Evolutionary conservation across 2,888 invertebrate genomes (phyloP).

Genomic region (Cyclophora albipunctata): DNA sequence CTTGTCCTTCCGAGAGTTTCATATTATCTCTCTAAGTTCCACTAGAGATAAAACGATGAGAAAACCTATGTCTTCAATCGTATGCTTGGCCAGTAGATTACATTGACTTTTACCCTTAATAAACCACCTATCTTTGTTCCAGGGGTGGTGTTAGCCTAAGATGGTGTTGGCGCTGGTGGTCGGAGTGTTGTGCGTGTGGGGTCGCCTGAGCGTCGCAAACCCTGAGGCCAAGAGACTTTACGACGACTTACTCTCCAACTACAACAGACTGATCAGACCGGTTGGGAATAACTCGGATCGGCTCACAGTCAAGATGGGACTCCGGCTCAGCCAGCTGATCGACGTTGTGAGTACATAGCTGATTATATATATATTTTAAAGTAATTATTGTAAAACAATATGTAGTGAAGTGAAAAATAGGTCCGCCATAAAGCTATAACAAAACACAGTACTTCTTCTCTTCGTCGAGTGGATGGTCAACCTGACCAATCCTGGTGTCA

Average conservation of each 20-base stretch:
- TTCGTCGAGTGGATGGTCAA: too few species aligned
- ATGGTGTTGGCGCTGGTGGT: slow-evolving; percentile 85
- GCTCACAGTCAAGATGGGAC: slow-evolving; percentile 95
- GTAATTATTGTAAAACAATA: too few species aligned
- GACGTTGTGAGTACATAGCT: slow-evolving; percentile 85
- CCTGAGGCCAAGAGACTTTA: slow-evolving; percentile 95
- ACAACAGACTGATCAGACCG: slow-evolving; percentile 95
- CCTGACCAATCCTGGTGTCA: too few species aligned
- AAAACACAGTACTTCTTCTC: too few species aligned
- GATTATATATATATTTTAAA: neutral
- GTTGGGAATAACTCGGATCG: slow-evolving; percentile 96
- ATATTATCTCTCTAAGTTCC: too few species aligned
- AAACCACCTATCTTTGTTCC: slow-evolving; percentile 37
- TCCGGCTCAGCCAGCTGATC: slow-evolving; percentile 91
- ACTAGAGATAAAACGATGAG: too few species aligned
- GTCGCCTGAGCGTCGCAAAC: slow-evolving; percentile 87
- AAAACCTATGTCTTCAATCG: too few species aligned
- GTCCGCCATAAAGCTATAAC: too few species aligned
- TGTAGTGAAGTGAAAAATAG: too few species aligned
- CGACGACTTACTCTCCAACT: slow-evolving; percentile 95
- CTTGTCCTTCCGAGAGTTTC: too few species aligned
- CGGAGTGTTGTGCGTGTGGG: slow-evolving; percentile 84
- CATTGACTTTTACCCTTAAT: too few species aligned
- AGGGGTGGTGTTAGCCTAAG: slow-evolving; percentile 91
- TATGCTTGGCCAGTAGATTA: too few species aligned